Conservation (phyloP, 2,888 invertebrate genomes). For the Sthenelais limicola region DNA sequence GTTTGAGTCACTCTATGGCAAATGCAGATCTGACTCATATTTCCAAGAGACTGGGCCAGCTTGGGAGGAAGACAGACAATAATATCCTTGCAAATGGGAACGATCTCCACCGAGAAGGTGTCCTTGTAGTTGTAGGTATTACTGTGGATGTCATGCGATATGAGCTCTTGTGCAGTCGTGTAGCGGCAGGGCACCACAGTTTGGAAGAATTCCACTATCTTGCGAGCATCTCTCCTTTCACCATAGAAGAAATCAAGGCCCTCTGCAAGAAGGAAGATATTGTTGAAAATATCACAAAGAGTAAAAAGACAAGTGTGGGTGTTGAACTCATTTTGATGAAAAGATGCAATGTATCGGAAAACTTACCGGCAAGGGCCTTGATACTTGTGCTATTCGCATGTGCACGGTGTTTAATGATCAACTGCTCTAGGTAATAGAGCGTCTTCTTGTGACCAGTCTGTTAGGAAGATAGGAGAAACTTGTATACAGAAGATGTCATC, state of each 20-base stretch:
- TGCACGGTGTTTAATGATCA: slow-evolving; percentile 95
- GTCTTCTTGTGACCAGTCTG: slow-evolving; percentile 95
- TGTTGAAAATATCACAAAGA: no score
- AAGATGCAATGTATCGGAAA: slow-evolving; percentile 4
- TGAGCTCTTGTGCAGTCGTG: slow-evolving; percentile 92
- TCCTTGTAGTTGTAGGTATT: slow-evolving; percentile 97
- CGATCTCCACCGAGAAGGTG: slow-evolving; percentile 92
- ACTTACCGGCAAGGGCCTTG: slow-evolving; percentile 77
- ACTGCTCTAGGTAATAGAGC: slow-evolving; percentile 96
- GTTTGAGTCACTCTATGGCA: slow-evolving; percentile 90
- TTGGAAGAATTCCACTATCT: slow-evolving; percentile 94
- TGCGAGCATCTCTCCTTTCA: slow-evolving; percentile 90
- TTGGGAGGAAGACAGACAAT: slow-evolving; percentile 91
- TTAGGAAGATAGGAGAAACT: neutral
- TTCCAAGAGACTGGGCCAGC: slow-evolving; percentile 88
- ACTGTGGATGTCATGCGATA: slow-evolving; percentile 97
- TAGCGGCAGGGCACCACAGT: slow-evolving; percentile 87
- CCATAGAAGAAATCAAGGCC: slow-evolving; percentile 96
- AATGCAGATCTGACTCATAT: slow-evolving; percentile 89
- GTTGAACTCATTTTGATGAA: no score
- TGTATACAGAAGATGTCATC: no score
- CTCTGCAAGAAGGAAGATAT: slow-evolving; percentile 75
- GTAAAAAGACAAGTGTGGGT: no score
- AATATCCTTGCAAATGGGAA: slow-evolving; percentile 89
- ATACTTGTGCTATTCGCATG: slow-evolving; percentile 76